phyloP scores from a whole-genome alignment of 1,140 invertebrate genomes.

The Grapholita molesta region DNA sequence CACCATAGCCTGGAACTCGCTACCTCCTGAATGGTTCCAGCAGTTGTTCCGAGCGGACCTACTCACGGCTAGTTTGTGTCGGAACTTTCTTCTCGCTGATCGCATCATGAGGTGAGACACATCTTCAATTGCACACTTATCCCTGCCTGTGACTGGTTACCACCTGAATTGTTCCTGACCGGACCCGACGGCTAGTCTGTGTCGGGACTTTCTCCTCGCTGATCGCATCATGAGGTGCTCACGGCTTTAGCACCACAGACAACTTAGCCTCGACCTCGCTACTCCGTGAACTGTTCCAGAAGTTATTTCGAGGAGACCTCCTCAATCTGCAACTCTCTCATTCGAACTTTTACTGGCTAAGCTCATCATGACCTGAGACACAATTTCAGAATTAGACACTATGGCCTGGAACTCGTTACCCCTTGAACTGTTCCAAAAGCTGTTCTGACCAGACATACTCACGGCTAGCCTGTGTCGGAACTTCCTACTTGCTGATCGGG shows the following conservation, averaged over 20 bases:
- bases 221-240: too few species aligned
- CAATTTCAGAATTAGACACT: too few species aligned
- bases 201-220: too few species aligned
- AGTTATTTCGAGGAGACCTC: slow-evolving; percentile 97
- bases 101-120: slow-evolving; percentile 98
- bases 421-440: slow-evolving; percentile 95
- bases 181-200: too few species aligned
- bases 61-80: slow-evolving; percentile 97
- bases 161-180: too few species aligned
- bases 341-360: slow-evolving; percentile 98
- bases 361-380: slow-evolving; percentile 88
- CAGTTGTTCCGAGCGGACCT: slow-evolving; percentile 98
- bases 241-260: too few species aligned
- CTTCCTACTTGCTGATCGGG: slow-evolving; percentile 96
- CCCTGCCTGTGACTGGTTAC: too few species aligned
- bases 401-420: slow-evolving; percentile 99
- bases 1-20: slow-evolving; percentile 98
- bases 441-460: slow-evolving; percentile 98
- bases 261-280: too few species aligned
- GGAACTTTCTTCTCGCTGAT: slow-evolving; percentile 98
- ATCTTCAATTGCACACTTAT: too few species aligned
- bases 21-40: slow-evolving; percentile 94
- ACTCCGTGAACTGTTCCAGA: slow-evolving; percentile 96
- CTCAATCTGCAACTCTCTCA: slow-evolving; percentile 98
- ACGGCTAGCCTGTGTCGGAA: slow-evolving; percentile 98